Conservation (phyloP, 2,797 vertebrate genomes). For the Rhinogobio ventralis region DNA sequence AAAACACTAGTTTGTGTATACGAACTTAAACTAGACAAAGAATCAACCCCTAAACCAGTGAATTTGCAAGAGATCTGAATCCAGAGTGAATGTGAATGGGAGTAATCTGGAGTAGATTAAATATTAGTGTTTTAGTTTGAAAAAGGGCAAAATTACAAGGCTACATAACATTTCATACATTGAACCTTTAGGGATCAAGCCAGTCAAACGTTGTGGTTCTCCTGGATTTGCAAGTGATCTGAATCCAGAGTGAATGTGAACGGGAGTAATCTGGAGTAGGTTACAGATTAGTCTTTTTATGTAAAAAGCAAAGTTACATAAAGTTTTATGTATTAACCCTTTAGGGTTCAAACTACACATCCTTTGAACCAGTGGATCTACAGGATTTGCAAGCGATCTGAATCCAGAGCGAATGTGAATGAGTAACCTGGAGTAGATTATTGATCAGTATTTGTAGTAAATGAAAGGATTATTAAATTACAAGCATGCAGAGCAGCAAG, state of each 20-base stretch:
- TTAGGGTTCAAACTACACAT: too few species aligned
- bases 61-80: background rate
- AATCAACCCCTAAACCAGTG: background rate
- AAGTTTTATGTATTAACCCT: background rate
- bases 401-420: background rate
- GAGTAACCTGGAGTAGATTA: background rate
- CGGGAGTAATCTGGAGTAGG: background rate
- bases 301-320: background rate
- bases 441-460: background rate
- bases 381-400: background rate
- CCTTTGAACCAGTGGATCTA: background rate
- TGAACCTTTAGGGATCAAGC: background rate
- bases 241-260: background rate
- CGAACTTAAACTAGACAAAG: background rate
- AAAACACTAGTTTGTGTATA: background rate
- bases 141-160: background rate
- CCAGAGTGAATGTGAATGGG: background rate
- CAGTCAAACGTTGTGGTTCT: background rate
- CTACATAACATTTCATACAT: background rate
- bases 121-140: background rate
- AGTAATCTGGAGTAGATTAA: background rate
- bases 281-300: background rate
- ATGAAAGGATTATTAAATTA: background rate
- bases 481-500: background rate
- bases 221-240: background rate